phyloP scores from a whole-genome alignment of 2,113 vertebrate genomes.

The Oreocharis arfaki region DNA sequence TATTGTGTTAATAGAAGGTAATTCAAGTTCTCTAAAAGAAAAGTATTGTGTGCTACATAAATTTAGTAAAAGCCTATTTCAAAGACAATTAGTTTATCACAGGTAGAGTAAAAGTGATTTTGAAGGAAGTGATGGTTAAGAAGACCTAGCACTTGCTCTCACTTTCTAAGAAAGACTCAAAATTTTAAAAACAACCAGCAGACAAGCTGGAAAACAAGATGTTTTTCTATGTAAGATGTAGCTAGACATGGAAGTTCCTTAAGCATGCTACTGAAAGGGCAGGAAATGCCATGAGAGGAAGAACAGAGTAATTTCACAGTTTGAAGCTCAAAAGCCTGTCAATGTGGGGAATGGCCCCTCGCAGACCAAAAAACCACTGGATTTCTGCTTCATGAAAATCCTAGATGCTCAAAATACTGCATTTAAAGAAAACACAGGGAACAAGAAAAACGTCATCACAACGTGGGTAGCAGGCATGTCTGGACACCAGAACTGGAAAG shows the following conservation, averaged over 20 bases:
- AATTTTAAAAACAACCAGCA: not conserved
- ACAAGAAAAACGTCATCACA: not conserved
- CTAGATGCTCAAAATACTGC: not conserved
- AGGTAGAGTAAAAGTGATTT: not conserved
- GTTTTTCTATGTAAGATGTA: not conserved
- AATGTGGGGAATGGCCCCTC: not conserved
- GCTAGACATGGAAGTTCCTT: not conserved
- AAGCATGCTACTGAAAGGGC: not conserved
- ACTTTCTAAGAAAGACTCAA: not conserved
- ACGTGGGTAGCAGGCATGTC: fast-evolving
- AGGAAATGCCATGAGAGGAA: not conserved
- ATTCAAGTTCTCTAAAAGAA: not conserved
- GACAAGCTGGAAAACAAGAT: not conserved
- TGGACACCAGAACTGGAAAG: not conserved
- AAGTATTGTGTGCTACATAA: not conserved
- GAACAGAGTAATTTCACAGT: not conserved
- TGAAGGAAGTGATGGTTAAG: not conserved
- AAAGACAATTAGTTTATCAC: not conserved
- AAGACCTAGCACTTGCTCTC: not conserved
- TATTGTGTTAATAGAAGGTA: not conserved
- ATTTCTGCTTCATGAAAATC: not conserved
- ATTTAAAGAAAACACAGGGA: not conserved
- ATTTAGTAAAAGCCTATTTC: not conserved
- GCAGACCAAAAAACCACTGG: not conserved
- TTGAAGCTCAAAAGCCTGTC: not conserved